These are phyloP conservation scores for Pogoniulus pusillus DNA, from an alignment of 2,797 vertebrate species.

Conservation along the genomic window DNA sequence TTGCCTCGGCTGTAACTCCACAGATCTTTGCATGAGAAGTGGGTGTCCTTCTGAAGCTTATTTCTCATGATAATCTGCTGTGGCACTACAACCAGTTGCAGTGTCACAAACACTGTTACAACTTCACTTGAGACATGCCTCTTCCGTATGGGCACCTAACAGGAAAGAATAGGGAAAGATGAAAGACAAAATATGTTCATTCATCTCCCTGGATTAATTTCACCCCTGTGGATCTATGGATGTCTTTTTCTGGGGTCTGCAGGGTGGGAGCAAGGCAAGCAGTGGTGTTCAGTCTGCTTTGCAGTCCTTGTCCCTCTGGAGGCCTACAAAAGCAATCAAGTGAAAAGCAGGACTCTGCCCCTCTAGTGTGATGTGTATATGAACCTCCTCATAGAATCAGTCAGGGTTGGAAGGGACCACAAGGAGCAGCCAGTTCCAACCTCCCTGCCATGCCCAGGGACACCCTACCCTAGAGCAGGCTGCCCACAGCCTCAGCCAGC, in stretches of 20 bases:
- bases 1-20: neutral
- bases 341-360: neutral
- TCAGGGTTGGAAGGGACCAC: no score
- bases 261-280: neutral
- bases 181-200: neutral
- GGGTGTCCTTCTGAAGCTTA: neutral
- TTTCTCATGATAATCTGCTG: neutral
- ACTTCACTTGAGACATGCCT: neutral
- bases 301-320: neutral
- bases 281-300: neutral
- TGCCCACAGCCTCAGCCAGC: no score
- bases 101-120: neutral
- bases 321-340: neutral
- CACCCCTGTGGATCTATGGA: neutral
- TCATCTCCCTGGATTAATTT: neutral
- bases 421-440: no score
- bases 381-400: neutral
- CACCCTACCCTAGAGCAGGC: no score
- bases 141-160: neutral
- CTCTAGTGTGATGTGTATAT: accelerated
- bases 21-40: neutral
- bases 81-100: neutral
- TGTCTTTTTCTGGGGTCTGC: neutral
- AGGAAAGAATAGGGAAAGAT: neutral
- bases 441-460: no score